Percentiles rank a stretch among this genome's conserved stretches.
These are phyloP conservation scores for Antennarius maculatus DNA, from an alignment of 2,797 vertebrate species.

Conservation along the genomic window DNA sequence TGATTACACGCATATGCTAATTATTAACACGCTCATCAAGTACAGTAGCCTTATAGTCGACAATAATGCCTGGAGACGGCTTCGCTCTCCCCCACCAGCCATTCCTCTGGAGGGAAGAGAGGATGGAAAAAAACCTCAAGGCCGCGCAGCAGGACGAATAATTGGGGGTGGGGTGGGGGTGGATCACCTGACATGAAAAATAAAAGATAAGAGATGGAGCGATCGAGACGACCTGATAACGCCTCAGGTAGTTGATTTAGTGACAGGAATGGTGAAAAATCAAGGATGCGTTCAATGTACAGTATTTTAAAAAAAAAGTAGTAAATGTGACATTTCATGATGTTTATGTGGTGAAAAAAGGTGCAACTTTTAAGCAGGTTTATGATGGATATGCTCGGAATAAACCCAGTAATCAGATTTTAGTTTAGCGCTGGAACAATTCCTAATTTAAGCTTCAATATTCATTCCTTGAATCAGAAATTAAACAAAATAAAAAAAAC, in stretches of 20 bases:
- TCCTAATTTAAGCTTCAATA: too few species aligned
- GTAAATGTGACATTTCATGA: too few species aligned
- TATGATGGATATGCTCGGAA: too few species aligned
- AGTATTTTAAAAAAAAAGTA: too few species aligned
- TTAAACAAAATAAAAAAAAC: too few species aligned
- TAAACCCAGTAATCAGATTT: too few species aligned
- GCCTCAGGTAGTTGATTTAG: neutral
- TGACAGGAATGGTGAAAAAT: constrained; percentile 34
- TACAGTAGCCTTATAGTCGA: constrained; percentile 85
- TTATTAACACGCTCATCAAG: constrained; percentile 87
- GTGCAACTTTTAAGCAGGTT: too few species aligned
- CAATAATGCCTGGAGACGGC: constrained; percentile 77
- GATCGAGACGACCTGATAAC: constrained; percentile 55
- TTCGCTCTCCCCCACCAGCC: constrained; percentile 51
- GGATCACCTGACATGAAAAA: constrained; percentile 69
- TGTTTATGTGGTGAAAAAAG: too few species aligned
- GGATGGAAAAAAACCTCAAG: constrained; percentile 75
- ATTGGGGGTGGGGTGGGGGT: constrained; percentile 66
- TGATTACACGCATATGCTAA: constrained; percentile 91
- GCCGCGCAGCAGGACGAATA: constrained; percentile 58
- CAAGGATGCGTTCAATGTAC: neutral
- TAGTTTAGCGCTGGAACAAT: too few species aligned
- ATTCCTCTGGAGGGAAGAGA: constrained; percentile 70
- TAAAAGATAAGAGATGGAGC: constrained; percentile 52
- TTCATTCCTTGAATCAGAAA: too few species aligned